phyloP scores from a whole-genome alignment of 1,140 invertebrate genomes.

The Microvelia longipes region DNA sequence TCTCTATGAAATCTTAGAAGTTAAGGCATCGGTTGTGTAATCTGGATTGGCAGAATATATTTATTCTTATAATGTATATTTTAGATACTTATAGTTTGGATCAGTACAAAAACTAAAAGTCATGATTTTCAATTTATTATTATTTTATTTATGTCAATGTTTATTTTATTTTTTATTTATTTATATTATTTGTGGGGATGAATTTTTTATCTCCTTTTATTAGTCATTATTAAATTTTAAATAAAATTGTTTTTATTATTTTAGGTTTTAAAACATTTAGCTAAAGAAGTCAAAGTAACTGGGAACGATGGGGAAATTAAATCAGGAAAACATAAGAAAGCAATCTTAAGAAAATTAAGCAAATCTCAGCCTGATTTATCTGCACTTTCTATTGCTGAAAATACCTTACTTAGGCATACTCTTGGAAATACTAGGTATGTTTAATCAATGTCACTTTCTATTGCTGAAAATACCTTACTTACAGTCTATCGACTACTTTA shows the following conservation, averaged over 20 bases:
- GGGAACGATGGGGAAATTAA: constrained; percentile 25
- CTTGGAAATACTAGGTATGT: constrained; percentile 21
- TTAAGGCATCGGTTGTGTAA: background rate
- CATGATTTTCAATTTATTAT: no score
- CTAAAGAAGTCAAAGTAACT: constrained; percentile 56
- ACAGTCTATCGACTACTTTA: no score
- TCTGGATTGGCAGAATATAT: background rate
- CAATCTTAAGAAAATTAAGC: constrained; percentile 31
- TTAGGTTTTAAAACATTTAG: constrained; percentile 68
- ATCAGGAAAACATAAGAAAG: constrained; percentile 18
- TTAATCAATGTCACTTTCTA: no score
- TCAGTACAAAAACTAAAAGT: no score
- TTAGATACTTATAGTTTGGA: no score
- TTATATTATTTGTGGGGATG: no score
- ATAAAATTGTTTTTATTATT: constrained; percentile 17
- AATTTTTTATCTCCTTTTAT: no score
- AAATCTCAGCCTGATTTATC: constrained; percentile 56
- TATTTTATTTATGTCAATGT: no score
- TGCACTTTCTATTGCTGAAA: constrained; percentile 25
- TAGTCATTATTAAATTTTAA: no score
- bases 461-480: no score
- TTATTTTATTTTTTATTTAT: no score
- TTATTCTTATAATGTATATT: constrained; percentile 1
- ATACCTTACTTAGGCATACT: constrained; percentile 18
- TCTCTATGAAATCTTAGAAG: background rate